phyloP scores from a whole-genome alignment of 2,113 vertebrate genomes.

The Tympanuchus pallidicinctus region DNA sequence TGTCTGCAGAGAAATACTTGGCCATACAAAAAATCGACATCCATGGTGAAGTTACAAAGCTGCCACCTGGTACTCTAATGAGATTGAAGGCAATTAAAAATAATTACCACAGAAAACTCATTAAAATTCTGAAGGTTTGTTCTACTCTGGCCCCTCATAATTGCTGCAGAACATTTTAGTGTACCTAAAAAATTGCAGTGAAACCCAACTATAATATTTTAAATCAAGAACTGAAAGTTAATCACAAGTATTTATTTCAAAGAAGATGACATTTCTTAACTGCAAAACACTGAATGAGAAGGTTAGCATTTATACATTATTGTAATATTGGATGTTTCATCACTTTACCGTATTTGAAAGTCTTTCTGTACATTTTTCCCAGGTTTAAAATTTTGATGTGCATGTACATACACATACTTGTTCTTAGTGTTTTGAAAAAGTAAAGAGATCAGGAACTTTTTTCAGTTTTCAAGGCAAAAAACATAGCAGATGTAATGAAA shows the following conservation, averaged over 20 bases:
- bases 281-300: background rate
- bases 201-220: background rate
- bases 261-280: background rate
- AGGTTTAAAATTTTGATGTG: background rate
- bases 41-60: slow-evolving; percentile 23
- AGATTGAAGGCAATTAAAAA: slow-evolving; percentile 70
- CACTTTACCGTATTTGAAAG: background rate
- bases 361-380: background rate
- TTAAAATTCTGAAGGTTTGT: slow-evolving; percentile 45
- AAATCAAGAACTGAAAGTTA: background rate
- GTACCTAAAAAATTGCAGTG: background rate
- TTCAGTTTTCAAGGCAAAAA: background rate
- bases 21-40: slow-evolving; percentile 10
- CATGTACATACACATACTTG: background rate
- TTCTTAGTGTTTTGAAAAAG: background rate
- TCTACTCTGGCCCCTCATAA: slow-evolving; percentile 20
- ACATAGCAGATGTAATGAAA: background rate
- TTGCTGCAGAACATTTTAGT: slow-evolving; percentile 27
- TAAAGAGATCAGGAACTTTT: background rate
- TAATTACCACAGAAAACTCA: slow-evolving; percentile 56
- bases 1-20: slow-evolving; percentile 1
- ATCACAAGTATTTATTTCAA: background rate
- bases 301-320: background rate
- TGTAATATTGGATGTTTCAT: background rate
- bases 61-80: slow-evolving; percentile 53